A percentile compares a stretch with the other conserved stretches of the same genome.
phyloP scores from a whole-genome alignment of 2,113 vertebrate species.

The Piliocolobus tephrosceles region DNA sequence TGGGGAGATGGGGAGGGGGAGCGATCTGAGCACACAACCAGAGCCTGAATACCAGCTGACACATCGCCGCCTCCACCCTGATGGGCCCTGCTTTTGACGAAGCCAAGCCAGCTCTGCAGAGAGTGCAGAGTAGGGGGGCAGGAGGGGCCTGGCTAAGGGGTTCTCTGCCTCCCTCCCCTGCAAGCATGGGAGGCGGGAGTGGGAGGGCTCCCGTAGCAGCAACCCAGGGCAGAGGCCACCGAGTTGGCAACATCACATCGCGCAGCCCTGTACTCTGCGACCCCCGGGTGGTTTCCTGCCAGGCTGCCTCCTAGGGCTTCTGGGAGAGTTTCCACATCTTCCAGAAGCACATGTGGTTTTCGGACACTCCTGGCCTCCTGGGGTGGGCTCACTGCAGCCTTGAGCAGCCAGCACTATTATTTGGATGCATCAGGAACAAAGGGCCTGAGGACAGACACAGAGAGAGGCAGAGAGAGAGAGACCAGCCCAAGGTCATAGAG shows the following conservation, averaged over 20 bases:
- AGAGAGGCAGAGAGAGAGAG: background rate
- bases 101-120: constrained; percentile 60
- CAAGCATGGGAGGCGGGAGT: background rate
- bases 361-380: background rate
- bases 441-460: background rate
- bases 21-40: constrained; percentile 79
- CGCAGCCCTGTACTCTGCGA: background rate
- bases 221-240: background rate
- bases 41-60: constrained; percentile 83
- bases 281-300: background rate
- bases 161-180: background rate
- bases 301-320: background rate
- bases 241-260: background rate
- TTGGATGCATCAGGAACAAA: constrained; percentile 58
- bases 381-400: background rate
- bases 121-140: constrained; percentile 47
- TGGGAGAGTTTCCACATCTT: background rate
- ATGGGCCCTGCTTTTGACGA: constrained; percentile 76
- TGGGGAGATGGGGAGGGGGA: constrained; percentile 84
- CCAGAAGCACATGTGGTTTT: background rate
- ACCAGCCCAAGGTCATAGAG: constrained; percentile 70
- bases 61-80: constrained; percentile 78
- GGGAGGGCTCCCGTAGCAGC: background rate
- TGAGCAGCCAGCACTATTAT: background rate
- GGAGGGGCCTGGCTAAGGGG: background rate